Conservation (phyloP, 2,797 vertebrate species). For the Epinephelus coioides region DNA sequence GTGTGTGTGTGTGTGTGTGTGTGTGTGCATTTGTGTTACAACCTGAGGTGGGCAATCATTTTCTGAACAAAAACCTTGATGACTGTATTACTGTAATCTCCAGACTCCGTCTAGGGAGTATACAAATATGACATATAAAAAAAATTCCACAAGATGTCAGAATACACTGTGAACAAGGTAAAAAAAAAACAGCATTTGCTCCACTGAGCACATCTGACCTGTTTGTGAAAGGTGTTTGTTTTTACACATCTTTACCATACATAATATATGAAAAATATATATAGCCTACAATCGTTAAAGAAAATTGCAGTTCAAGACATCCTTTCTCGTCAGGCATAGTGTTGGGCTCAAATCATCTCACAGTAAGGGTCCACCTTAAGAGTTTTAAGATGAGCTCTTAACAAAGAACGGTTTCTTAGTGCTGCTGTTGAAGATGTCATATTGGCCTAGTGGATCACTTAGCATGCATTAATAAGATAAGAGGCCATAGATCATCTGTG, state of each 20-base stretch:
- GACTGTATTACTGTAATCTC: too few species aligned
- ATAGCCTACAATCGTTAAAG: not conserved
- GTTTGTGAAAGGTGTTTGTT: not conserved
- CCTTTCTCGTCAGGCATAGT: conserved; percentile 2
- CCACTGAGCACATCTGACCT: not conserved
- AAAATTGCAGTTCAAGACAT: not conserved
- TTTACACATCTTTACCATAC: not conserved
- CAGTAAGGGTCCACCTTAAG: conserved; percentile 69
- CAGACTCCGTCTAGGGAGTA: not conserved
- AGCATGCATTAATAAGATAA: conserved; percentile 75
- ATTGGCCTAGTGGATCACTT: conserved; percentile 74
- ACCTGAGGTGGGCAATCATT: not conserved
- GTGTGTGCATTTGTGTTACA: not conserved
- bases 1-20: not conserved
- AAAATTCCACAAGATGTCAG: not conserved
- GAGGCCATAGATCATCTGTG: conserved; percentile 71
- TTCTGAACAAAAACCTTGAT: not conserved
- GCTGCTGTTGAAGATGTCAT: conserved; percentile 74
- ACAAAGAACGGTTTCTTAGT: conserved; percentile 67
- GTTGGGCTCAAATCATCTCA: conserved; percentile 24
- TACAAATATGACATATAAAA: not conserved
- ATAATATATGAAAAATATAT: not conserved
- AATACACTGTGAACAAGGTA: not conserved
- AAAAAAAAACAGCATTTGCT: not conserved
- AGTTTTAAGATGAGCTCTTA: conserved; percentile 79